phyloP scores from a whole-genome alignment of 2,113 vertebrate genomes.

The Herpetotheres cachinnans region DNA sequence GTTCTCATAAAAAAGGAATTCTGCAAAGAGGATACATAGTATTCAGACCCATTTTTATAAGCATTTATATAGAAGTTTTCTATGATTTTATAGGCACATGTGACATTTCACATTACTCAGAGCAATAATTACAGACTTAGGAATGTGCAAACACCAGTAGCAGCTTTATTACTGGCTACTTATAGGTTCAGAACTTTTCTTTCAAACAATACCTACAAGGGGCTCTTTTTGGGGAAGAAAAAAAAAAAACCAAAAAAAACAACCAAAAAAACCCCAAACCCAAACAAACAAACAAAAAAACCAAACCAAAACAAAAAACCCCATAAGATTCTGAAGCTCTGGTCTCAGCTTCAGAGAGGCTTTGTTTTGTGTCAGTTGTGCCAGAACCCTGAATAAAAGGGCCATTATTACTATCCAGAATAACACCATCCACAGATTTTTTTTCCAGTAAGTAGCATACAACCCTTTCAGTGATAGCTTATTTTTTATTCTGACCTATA shows the following conservation, averaged over 20 bases:
- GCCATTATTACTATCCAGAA: not conserved
- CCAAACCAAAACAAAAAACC: not conserved
- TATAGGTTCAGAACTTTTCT: not conserved
- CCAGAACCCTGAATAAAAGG: not conserved
- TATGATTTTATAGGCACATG: not conserved
- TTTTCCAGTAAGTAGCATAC: not conserved
- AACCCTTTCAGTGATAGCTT: not conserved
- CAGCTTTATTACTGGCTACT: not conserved
- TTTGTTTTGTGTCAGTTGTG: not conserved
- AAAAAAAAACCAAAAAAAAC: too few relatives aligned
- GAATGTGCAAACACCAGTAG: not conserved
- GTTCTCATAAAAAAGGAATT: not conserved
- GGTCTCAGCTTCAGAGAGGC: not conserved
- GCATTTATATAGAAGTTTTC: not conserved
- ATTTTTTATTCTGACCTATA: not conserved
- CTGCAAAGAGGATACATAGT: not conserved
- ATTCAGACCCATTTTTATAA: not conserved
- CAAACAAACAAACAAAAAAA: not conserved
- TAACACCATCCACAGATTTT: not conserved
- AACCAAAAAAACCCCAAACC: too few relatives aligned
- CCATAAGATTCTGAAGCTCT: not conserved
- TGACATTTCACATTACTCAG: not conserved
- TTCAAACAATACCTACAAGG: not conserved
- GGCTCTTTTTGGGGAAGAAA: too few relatives aligned
- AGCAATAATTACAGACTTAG: not conserved